These are phyloP conservation scores for Petrolisthes cinctipes DNA, from an alignment of 2,888 invertebrate genomes.

Conservation along the genomic window DNA sequence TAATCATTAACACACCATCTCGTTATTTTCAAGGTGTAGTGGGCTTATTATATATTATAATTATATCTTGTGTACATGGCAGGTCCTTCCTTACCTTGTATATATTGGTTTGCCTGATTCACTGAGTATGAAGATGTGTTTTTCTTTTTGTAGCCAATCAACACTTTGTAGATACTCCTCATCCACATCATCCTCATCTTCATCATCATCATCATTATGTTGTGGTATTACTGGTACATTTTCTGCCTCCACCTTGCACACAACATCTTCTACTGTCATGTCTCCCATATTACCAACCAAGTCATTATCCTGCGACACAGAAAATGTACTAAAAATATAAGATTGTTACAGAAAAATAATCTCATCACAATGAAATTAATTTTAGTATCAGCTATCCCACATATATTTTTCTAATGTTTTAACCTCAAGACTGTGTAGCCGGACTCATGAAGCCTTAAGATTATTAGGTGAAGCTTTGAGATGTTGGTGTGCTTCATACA, in stretches of 20 bases:
- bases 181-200: conserved; percentile 34
- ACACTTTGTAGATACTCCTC: conserved; percentile 67
- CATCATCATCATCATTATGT: neutral
- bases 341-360: no score
- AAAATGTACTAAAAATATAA: neutral
- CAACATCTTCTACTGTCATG: conserved; percentile 34
- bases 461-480: no score
- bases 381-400: no score
- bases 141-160: conserved; percentile 84
- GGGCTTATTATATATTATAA: no score
- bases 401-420: no score
- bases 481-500: no score
- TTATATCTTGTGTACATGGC: no score
- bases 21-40: no score
- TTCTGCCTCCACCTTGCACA: conserved; percentile 31
- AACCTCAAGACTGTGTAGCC: no score
- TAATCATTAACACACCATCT: no score
- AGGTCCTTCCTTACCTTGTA: conserved; percentile 76
- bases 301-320: conserved; percentile 31
- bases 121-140: conserved; percentile 94
- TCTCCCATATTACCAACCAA: conserved; percentile 35
- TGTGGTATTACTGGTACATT: conserved; percentile 2
- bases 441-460: no score
- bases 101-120: conserved; percentile 98
- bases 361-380: no score